These are phyloP conservation scores for Itoplectis maculator DNA, from an alignment of 2,888 invertebrate genomes.

Conservation along the genomic window DNA sequence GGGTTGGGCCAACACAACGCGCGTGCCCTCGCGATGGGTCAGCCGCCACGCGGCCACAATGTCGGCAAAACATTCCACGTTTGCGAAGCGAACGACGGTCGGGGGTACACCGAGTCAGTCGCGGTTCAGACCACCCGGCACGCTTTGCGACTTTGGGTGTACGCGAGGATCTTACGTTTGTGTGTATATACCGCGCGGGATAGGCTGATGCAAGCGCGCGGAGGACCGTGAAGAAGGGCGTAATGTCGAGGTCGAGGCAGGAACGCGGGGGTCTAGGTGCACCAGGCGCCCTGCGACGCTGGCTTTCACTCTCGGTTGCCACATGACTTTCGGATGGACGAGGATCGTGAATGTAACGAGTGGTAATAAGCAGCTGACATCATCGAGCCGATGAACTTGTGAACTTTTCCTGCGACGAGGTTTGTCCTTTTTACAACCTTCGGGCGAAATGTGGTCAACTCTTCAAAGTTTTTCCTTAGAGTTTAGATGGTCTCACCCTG, in stretches of 20 bases:
- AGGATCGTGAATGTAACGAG: constrained; percentile 64
- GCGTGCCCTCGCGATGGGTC: constrained; percentile 37
- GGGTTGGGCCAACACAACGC: constrained; percentile 26
- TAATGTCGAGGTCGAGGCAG: constrained; percentile 47
- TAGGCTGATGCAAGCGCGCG: background rate
- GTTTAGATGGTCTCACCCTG: background rate
- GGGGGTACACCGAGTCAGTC: constrained; percentile 17
- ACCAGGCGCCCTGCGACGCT: constrained; percentile 65
- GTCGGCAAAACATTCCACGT: constrained; percentile 68
- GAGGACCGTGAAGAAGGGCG: constrained; percentile 46
- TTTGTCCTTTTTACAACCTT: constrained; percentile 3
- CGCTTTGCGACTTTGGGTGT: constrained; percentile 40
- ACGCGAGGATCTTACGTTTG: constrained; percentile 21
- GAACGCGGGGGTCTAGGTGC: constrained; percentile 69
- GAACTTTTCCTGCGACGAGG: constrained; percentile 13
- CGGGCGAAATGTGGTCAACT: too few relatives aligned
- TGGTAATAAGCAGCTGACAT: too few relatives aligned
- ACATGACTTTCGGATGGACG: constrained; percentile 52
- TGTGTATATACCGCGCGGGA: constrained; percentile 20
- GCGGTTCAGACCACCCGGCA: constrained; percentile 64
- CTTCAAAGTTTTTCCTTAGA: too few relatives aligned
- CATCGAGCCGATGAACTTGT: constrained; percentile 54
- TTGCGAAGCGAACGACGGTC: constrained; percentile 46
- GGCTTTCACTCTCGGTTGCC: constrained; percentile 43
- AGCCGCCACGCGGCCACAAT: constrained; percentile 50